Evolutionary conservation across 2,113 vertebrate genomes (phyloP), one percentile per base, ranked within the genome.

Genomic region (Solenodon paradoxus): DNA sequence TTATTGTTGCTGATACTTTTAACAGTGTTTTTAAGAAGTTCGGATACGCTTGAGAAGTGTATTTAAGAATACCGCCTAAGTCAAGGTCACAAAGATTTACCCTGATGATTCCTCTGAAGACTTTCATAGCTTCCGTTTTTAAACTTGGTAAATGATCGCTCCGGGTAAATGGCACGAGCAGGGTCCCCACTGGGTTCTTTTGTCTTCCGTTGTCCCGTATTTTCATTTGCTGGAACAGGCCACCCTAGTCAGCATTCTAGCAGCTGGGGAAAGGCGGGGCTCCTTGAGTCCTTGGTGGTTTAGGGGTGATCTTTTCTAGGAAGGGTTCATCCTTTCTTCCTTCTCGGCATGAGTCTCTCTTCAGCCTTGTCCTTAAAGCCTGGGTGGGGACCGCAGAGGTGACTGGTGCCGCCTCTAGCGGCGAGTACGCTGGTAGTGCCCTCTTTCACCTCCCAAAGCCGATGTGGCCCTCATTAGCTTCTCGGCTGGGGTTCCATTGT

Each of bases 371-470:
- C 63, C 91, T 63, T 38, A 12, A 38, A 47, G 53, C 35, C 11
- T 0, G 4, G 3, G 16, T n/a, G 2, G 30, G 17, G 45, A 19
- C 80, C n/a, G 22, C 28, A 49, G n/a, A 45, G 51, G 9, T 51
- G 26, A 2, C 11, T 17, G 26, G 61, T 19, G 26, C 61, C 28
- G 61, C 9, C 61, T 63, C 28, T 63, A 30, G 61, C 26, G 26
- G 7, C 9, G 24, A 61, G 57, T 0, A 0, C 5, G n/a, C 5
- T 22, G 7, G 26, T 3, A 38, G n/a, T 20, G 5, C 5, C 5
- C 0, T 0, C 10, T 15, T 32, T 7, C 4, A 6, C 38, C 8
- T 40, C 47, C 17, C n/a, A 51, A 47, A n/a, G 40, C 26, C 1
- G 7, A 13, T 9, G 0, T 1, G 7, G 66, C 19, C 45, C 24